These are phyloP conservation scores for Anisognathus igniventris DNA, from an alignment of 2,797 vertebrate species.

Conservation along the genomic window DNA sequence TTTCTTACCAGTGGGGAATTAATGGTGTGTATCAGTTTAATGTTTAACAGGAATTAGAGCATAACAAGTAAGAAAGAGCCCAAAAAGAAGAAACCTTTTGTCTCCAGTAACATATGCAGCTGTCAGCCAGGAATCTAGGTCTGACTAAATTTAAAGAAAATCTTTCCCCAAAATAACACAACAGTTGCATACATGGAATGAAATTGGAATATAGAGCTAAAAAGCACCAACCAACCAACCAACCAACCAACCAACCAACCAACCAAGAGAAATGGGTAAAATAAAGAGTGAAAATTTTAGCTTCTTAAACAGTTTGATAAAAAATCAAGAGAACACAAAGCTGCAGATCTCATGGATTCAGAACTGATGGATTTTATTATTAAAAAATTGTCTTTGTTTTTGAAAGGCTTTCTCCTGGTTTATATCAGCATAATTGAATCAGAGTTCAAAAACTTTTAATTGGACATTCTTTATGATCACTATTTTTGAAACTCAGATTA, in stretches of 20 bases:
- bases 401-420: background rate
- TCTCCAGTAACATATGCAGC: background rate
- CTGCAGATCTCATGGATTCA: background rate
- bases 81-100: background rate
- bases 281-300: background rate
- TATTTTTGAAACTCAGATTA: background rate
- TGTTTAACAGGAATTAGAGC: background rate
- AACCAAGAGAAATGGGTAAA: background rate
- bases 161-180: background rate
- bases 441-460: background rate
- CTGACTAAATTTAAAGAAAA: background rate
- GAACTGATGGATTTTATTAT: background rate
- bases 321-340: background rate
- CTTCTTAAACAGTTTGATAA: background rate
- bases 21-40: background rate
- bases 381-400: background rate
- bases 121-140: background rate
- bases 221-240: background rate
- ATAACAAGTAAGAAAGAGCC: background rate
- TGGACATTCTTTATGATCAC: background rate
- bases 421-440: background rate
- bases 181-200: background rate
- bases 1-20: background rate
- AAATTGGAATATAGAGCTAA: background rate
- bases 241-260: background rate